Base-by-base conservation (phyloP, 2,888 invertebrate species). In the Rambutsinella grinnellia region DNA sequence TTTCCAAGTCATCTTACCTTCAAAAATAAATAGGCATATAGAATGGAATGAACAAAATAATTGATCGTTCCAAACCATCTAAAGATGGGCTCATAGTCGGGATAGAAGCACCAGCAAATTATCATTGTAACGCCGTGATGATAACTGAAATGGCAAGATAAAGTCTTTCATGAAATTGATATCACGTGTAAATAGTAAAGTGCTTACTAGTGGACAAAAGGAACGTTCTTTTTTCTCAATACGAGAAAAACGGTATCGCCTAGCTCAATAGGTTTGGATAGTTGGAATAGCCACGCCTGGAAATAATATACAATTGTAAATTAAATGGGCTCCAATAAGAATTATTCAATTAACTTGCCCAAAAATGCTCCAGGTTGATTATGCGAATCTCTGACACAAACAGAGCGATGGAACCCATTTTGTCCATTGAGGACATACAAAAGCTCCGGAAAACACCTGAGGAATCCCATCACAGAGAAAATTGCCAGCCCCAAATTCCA, bases 41-140 rank as follows among this genome's bases (percentile, higher is more conserved):
- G 96, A 84, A 95, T 90, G 75, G 92, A 91, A 87, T 95, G 95
- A 63, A 96, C 95, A 85, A 93, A 93, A 86, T 95, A 96, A 88
- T 97, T 97, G 95, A 96, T 96, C 69, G 94, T 94, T 85, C 96
- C 93, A 88, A 95, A 96, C 95, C 96, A 96, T 82, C 96, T 90
- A 67, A 95, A 95, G 53, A 94, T 94, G 6, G 95, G 92, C 68
- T 95, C 94, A 88, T 93, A 85, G 87, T 95, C 94, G 61, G 94
- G 92, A 88, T 94, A 95, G 13, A 94, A 93, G 89, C 93, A 96
- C 96, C 96, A 97, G 21, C 94, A 93, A 88, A 96, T 97, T 66
- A 97, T 90, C 81, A 97, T 90, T 65, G 97, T 97, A 46, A 96
- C 96, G 86, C 96, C 94, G 88, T 97, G 97, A 86, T 97, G 97